phyloP scores from a whole-genome alignment of 1,140 invertebrate genomes.

The Trachymyrmex septentrionalis region DNA sequence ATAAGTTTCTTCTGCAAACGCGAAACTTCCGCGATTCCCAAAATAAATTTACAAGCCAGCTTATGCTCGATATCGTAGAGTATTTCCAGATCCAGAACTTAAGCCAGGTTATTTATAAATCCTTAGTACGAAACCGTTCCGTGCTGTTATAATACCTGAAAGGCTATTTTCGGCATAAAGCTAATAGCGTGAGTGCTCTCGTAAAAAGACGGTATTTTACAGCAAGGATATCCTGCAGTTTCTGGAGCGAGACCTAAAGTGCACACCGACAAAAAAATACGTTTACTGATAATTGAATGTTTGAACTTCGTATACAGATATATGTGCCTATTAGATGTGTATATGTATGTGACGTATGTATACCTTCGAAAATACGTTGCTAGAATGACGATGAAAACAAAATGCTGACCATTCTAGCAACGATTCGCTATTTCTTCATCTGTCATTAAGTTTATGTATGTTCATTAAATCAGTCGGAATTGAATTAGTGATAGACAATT shows the following conservation, averaged over 20 bases:
- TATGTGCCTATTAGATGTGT: not conserved
- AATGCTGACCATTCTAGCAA: not conserved
- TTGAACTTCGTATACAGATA: not conserved
- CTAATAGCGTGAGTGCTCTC: conserved; percentile 26
- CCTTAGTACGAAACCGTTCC: conserved; percentile 8
- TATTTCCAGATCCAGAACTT: conserved; percentile 54
- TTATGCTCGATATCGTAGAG: conserved; percentile 9
- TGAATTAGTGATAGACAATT: not conserved
- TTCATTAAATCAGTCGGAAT: conserved; percentile 16
- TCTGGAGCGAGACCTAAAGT: conserved; percentile 39
- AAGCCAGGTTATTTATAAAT: conserved; percentile 61
- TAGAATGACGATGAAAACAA: not conserved
- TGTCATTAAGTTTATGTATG: not conserved
- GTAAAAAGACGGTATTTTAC: conserved; percentile 41
- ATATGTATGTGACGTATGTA: not conserved
- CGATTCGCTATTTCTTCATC: conserved; percentile 9
- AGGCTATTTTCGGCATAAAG: conserved; percentile 53
- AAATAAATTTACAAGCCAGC: conserved; percentile 49
- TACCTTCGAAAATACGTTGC: conserved; percentile 1
- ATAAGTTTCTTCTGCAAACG: conserved; percentile 1
- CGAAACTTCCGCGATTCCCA: conserved; percentile 34
- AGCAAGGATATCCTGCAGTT: conserved; percentile 49
- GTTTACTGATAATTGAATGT: conserved; percentile 45
- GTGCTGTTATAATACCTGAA: conserved; percentile 36
- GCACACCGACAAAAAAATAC: conserved; percentile 28